Evolutionary conservation across 1,140 invertebrate genomes (phyloP).

Genomic region (Drosophila equinoxialis): DNA sequence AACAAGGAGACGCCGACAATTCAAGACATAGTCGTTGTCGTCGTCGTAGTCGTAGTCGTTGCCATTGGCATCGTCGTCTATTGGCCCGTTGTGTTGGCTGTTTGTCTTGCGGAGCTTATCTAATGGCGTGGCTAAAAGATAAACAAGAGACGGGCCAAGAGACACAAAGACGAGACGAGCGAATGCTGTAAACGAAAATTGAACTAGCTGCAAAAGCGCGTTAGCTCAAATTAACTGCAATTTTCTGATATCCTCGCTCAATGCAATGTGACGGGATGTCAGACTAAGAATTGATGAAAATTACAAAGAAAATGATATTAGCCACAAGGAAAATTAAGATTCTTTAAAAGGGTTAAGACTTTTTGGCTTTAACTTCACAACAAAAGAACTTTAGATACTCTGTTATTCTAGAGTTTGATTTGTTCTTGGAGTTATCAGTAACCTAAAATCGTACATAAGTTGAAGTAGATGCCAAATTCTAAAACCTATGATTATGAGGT

Average conservation of each 20-base stretch:
- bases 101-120: slow-evolving; percentile 75
- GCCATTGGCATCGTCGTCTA: slow-evolving; percentile 34
- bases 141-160: slow-evolving; percentile 67
- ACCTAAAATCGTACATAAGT: too few relatives aligned
- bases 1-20: slow-evolving; percentile 39
- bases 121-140: slow-evolving; percentile 73
- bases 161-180: not conserved
- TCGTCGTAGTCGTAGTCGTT: slow-evolving; percentile 4
- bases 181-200: slow-evolving; percentile 29
- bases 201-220: slow-evolving; percentile 61
- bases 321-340: not conserved
- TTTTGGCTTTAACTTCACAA: not conserved
- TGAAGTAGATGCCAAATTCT: not conserved
- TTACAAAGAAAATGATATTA: slow-evolving; percentile 1
- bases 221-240: slow-evolving; percentile 78
- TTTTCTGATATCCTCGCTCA: slow-evolving; percentile 59
- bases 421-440: too few relatives aligned
- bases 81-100: slow-evolving; percentile 49
- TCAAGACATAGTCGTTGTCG: slow-evolving; percentile 23
- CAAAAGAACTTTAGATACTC: not conserved
- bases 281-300: slow-evolving; percentile 6
- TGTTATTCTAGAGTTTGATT: not conserved
- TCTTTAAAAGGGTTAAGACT: not conserved
- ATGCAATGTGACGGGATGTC: slow-evolving; percentile 18
- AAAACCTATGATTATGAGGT: too few relatives aligned